Base-by-base conservation (phyloP, 2,888 invertebrate genomes). In the Nycteola revayana region DNA sequence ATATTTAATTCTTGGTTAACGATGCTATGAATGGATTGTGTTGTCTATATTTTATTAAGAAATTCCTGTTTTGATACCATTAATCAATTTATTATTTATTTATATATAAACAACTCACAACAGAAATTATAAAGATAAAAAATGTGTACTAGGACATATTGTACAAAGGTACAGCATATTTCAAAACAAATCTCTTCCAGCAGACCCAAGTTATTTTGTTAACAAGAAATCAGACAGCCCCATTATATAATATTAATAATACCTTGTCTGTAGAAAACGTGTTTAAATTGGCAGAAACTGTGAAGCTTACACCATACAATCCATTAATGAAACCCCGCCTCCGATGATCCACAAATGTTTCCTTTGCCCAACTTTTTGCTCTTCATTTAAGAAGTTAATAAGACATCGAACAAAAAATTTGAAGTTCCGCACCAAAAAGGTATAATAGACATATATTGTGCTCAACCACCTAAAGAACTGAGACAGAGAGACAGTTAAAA, bases 331-430 rank as follows among this genome's bases (percentile, higher is more conserved):
- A 10, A 33, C 45, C 22, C 39, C 49, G 33, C 53, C 55, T 26
- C 32, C 34, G 25, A 42, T 44, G 50, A 42, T 47, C 49, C 47
- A 47, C 36, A 54, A 60, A 38, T 47, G 44, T 56, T 57, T 48
- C 45, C 38, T 49, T 51, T 32, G 39, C 39, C 49, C 40, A 35
- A 33, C 61, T 64, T 60, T 68, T 64, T 62, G 42, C 45, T 20
- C 17, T 29, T 10, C 25, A 29, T 29, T 37, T 45, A 47, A 60
- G 57, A 63, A 55, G 39, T 42, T 56, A 57, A 60, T 47, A 51
- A 60, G 54, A 35, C 36, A 43, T 42, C 24, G 7, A 5, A 28
- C 23, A 42, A 53, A 44, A 42, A 39, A 39, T 20, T 5, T 35
- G 33, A 10, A 40, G 34, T 42, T 54, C 33, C 22, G 39, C 34